Percentiles rank a stretch among this genome's conserved stretches.
These are phyloP conservation scores for Pemphredon lugubris DNA, from an alignment of 2,888 invertebrate species.

Conservation along the genomic window DNA sequence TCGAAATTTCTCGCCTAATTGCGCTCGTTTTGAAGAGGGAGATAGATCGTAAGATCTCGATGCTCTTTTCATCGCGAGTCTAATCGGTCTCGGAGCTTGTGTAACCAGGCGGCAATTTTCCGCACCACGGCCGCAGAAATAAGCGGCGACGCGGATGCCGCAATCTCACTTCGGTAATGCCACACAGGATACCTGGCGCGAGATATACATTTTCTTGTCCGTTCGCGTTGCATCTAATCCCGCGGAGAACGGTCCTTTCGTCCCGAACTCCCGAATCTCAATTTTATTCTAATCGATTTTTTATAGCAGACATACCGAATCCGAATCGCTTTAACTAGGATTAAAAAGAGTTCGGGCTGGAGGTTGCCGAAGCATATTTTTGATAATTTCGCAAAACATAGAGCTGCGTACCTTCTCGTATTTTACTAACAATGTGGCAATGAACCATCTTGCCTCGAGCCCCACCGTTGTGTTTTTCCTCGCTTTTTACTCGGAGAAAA, in stretches of 20 bases:
- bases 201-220: slow-evolving; percentile 17
- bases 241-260: slow-evolving; percentile 12
- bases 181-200: slow-evolving; percentile 20
- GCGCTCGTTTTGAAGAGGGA: slow-evolving; percentile 9
- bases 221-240: slow-evolving; percentile 13
- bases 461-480: no score
- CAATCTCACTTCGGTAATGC: slow-evolving; percentile 49
- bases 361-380: no score
- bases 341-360: no score
- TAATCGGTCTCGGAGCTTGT: slow-evolving; percentile 26
- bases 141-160: slow-evolving; percentile 34
- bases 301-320: slow-evolving; percentile 8
- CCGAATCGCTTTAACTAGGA: slow-evolving; percentile 10
- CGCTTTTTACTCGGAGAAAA: no score
- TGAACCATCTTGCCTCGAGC: no score
- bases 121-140: slow-evolving; percentile 36
- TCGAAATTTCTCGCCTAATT: slow-evolving; percentile 30
- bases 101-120: slow-evolving; percentile 50
- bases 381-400: no score
- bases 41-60: slow-evolving; percentile 24
- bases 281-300: slow-evolving; percentile 18
- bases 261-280: slow-evolving; percentile 19
- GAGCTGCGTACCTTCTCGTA: no score
- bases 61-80: slow-evolving; percentile 21
- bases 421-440: no score